Conservation (phyloP, 2,888 invertebrate genomes). For the Oscheius onirici region DNA sequence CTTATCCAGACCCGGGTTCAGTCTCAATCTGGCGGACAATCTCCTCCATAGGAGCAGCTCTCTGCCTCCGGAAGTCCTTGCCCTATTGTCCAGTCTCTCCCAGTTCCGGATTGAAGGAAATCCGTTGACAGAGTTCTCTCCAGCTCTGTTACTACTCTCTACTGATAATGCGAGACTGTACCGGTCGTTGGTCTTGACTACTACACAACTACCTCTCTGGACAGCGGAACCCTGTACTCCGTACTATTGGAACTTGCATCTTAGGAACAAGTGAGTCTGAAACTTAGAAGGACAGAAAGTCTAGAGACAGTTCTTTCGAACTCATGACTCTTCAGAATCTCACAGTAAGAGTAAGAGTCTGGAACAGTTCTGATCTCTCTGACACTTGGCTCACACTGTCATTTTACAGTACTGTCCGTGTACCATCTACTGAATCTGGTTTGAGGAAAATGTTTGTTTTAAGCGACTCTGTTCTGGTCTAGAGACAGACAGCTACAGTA, state of each 20-base stretch:
- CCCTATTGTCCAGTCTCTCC: conserved; percentile 47
- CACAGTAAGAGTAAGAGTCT: too few relatives aligned
- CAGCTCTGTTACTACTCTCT: conserved; percentile 52
- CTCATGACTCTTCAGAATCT: too few relatives aligned
- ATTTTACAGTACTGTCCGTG: too few relatives aligned
- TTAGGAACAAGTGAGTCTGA: conserved; percentile 51
- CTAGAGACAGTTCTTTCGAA: too few relatives aligned
- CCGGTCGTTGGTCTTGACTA: conserved; percentile 45
- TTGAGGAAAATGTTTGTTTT: too few relatives aligned
- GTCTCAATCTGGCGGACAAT: conserved; percentile 45
- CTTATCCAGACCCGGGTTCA: neutral
- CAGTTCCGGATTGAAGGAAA: conserved; percentile 57
- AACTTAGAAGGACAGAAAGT: too few relatives aligned
- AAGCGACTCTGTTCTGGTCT: too few relatives aligned
- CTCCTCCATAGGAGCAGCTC: conserved; percentile 45
- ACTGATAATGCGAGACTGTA: conserved; percentile 49
- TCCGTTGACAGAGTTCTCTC: conserved; percentile 54
- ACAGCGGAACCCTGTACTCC: conserved; percentile 63
- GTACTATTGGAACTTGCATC: conserved; percentile 63
- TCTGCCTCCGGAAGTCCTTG: conserved; percentile 52
- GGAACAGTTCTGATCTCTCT: too few relatives aligned
- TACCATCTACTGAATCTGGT: too few relatives aligned
- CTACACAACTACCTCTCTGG: conserved; percentile 64
- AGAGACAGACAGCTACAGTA: too few relatives aligned
- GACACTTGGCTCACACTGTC: too few relatives aligned